These are phyloP conservation scores for Cryptoleucopteryx plumbea DNA, from an alignment of 2,113 vertebrate genomes.

Conservation along the genomic window DNA sequence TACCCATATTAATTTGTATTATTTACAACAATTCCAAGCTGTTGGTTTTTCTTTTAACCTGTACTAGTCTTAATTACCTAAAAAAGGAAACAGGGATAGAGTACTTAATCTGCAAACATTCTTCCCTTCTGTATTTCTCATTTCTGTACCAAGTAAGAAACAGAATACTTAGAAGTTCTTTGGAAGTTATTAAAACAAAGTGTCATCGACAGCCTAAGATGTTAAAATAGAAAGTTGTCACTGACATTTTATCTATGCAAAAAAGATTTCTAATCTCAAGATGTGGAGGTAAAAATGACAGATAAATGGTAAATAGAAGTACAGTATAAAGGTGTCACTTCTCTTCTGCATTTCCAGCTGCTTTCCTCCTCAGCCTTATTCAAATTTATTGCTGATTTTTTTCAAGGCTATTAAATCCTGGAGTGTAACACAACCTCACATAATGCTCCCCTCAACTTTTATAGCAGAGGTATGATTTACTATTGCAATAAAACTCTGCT, in stretches of 20 bases:
- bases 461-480: slow-evolving; percentile 58
- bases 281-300: slow-evolving; percentile 26
- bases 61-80: neutral
- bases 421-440: slow-evolving; percentile 59
- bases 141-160: neutral
- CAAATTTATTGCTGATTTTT: slow-evolving; percentile 58
- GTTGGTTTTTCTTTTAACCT: neutral
- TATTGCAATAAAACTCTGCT: slow-evolving; percentile 40
- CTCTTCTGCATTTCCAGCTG: slow-evolving; percentile 21
- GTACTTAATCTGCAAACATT: neutral
- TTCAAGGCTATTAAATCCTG: slow-evolving; percentile 49
- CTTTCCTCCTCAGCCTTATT: slow-evolving; percentile 45
- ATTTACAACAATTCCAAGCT: neutral
- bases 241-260: slow-evolving; percentile 26
- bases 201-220: slow-evolving; percentile 14
- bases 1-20: neutral
- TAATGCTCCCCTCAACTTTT: slow-evolving; percentile 55
- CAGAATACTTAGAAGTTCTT: slow-evolving; percentile 11
- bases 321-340: slow-evolving; percentile 46
- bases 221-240: slow-evolving; percentile 42
- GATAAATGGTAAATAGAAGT: slow-evolving; percentile 33
- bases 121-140: neutral
- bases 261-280: slow-evolving; percentile 39
- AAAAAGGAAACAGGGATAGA: neutral
- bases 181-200: slow-evolving; percentile 33